These are phyloP conservation scores for Grus americana DNA, from an alignment of 2,113 vertebrate genomes.

Conservation along the genomic window DNA sequence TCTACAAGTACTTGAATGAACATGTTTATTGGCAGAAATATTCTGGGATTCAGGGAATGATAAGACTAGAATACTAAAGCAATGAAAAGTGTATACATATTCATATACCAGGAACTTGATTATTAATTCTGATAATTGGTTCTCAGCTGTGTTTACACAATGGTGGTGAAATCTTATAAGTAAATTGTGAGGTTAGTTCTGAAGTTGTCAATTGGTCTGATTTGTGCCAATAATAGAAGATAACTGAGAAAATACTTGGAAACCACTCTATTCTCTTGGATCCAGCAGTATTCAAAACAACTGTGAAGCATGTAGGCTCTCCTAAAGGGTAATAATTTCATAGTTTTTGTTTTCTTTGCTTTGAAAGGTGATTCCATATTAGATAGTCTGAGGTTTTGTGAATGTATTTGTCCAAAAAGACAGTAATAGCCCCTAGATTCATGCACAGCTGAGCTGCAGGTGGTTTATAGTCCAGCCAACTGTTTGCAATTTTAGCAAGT, in stretches of 20 bases:
- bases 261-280: background rate
- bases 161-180: background rate
- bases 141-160: slow-evolving; percentile 62
- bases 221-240: background rate
- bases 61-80: slow-evolving; percentile 41
- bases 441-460: slow-evolving; percentile 29
- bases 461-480: slow-evolving; percentile 5
- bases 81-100: slow-evolving; percentile 35
- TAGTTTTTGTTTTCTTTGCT: background rate
- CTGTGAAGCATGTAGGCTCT: background rate
- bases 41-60: background rate
- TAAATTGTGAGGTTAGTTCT: slow-evolving; percentile 43
- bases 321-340: background rate
- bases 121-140: slow-evolving; percentile 46
- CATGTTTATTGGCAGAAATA: slow-evolving; percentile 41
- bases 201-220: slow-evolving; percentile 17
- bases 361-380: slow-evolving; percentile 2
- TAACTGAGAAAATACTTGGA: slow-evolving; percentile 7
- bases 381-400: background rate
- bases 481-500: background rate
- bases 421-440: background rate
- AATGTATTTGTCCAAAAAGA: background rate
- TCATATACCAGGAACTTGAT: slow-evolving; percentile 49
- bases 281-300: slow-evolving; percentile 1
- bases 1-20: slow-evolving; percentile 31